A percentile compares a stretch with the other conserved stretches of the same genome.
These are phyloP conservation scores for Oceanites oceanicus DNA, from an alignment of 2,113 vertebrate species.

Conservation along the genomic window DNA sequence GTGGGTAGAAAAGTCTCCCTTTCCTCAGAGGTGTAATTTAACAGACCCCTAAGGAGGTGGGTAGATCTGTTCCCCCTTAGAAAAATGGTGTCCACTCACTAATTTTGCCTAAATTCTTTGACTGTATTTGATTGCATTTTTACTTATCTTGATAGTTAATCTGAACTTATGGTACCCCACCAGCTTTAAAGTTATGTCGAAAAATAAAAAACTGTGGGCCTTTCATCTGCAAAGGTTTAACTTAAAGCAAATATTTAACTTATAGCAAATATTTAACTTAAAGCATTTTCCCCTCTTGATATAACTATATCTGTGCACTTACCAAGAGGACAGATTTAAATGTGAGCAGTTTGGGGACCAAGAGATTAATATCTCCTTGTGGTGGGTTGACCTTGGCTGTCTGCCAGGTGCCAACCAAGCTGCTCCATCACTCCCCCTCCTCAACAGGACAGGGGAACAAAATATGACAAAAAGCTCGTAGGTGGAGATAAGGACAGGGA, in stretches of 20 bases:
- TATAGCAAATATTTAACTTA: not conserved
- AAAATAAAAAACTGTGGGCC: not conserved
- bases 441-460: not conserved
- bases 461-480: not conserved
- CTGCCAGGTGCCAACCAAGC: not conserved
- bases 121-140: not conserved
- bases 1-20: not conserved
- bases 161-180: not conserved
- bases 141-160: not conserved
- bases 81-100: not conserved
- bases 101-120: not conserved
- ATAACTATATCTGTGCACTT: not conserved
- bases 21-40: not conserved
- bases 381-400: not conserved
- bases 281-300: not conserved
- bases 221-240: not conserved
- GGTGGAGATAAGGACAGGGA: not conserved
- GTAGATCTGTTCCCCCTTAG: not conserved
- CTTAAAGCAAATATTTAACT: not conserved
- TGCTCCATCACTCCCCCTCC: rapidly evolving
- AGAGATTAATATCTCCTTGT: not conserved
- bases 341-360: not conserved
- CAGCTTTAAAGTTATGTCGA: not conserved
- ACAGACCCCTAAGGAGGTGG: not conserved
- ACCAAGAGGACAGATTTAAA: not conserved